These are phyloP conservation scores for Chinchilla lanigera DNA, from an alignment of 2,113 vertebrate species.

Conservation along the genomic window DNA sequence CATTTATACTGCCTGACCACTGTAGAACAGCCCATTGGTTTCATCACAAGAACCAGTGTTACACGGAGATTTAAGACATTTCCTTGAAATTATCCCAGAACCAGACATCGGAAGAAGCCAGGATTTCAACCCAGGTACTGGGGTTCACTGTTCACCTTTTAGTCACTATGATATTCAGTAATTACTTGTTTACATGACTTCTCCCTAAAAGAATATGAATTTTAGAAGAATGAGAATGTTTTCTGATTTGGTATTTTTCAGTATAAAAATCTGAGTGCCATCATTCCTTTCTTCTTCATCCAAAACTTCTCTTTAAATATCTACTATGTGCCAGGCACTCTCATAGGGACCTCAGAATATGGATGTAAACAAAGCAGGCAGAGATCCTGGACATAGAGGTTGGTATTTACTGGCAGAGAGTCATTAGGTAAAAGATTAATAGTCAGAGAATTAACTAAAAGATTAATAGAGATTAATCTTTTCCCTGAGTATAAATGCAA, in stretches of 20 bases:
- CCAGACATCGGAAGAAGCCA: not conserved
- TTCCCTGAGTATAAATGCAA: not conserved
- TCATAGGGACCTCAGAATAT: not conserved
- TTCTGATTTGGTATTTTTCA: conserved; percentile 38
- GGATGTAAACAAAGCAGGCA: not conserved
- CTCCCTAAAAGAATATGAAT: not conserved
- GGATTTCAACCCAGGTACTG: not conserved
- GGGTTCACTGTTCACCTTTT: not conserved
- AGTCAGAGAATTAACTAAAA: not conserved
- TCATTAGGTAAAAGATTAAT: not conserved
- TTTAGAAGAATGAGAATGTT: not conserved
- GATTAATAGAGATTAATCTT: not conserved
- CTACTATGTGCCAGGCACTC: not conserved
- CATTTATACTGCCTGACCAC: not conserved
- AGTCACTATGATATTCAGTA: not conserved
- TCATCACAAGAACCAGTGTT: not conserved
- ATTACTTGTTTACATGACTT: conserved; percentile 20
- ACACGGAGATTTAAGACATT: not conserved
- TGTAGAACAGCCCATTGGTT: not conserved
- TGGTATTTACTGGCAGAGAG: not conserved
- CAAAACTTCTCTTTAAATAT: conserved; percentile 2
- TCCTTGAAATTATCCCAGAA: not conserved
- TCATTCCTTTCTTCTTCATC: conserved; percentile 13
- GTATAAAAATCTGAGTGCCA: not conserved
- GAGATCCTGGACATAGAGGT: not conserved